phyloP scores from a whole-genome alignment of 2,888 invertebrate genomes.

The Melangyna quadrimaculata region DNA sequence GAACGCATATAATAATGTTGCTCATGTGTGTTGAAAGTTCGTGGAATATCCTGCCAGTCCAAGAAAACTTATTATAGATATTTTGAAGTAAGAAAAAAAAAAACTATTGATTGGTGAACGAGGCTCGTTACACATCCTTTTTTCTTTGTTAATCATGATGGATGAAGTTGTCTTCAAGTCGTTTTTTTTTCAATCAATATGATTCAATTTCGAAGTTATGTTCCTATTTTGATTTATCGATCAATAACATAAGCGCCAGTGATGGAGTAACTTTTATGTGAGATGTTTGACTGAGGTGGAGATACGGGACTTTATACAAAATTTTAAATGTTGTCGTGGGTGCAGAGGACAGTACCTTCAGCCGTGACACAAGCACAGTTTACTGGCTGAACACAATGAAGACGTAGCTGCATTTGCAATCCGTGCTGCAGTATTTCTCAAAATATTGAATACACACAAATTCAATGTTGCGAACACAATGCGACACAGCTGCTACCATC shows the following conservation, averaged over 20 bases:
- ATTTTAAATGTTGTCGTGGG: too few species aligned
- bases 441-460: too few species aligned
- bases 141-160: slow-evolving; percentile 57
- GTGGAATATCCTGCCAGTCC: slow-evolving; percentile 6
- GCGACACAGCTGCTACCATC: too few species aligned
- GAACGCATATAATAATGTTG: slow-evolving; percentile 50
- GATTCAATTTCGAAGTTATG: background rate
- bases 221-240: background rate
- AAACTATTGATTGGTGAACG: slow-evolving; percentile 73
- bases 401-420: too few species aligned
- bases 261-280: background rate
- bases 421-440: too few species aligned
- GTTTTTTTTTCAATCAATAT: background rate
- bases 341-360: too few species aligned
- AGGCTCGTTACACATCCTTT: slow-evolving; percentile 75
- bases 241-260: background rate
- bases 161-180: slow-evolving; percentile 29
- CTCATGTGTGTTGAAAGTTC: slow-evolving; percentile 17
- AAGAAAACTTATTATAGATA: slow-evolving; percentile 44
- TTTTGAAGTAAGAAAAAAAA: background rate
- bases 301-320: too few species aligned
- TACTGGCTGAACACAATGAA: too few species aligned
- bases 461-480: too few species aligned
- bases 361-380: too few species aligned
- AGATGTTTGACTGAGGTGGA: background rate